Percentiles rank a stretch among this genome's conserved stretches.
Conservation (phyloP, 2,797 vertebrate species). For the Mus spretus region DNA sequence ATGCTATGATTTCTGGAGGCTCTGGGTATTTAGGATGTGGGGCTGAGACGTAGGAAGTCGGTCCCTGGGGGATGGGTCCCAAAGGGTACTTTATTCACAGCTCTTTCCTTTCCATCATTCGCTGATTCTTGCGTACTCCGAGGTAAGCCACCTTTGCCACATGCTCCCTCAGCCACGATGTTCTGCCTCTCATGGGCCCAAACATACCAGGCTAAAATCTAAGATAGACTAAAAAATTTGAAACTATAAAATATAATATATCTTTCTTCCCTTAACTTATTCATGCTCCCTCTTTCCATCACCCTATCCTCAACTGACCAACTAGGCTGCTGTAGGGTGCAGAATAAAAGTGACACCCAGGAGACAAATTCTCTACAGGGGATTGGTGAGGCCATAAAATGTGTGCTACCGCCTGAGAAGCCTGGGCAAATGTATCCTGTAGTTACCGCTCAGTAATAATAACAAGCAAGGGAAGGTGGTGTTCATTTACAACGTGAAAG, state of each 20-base stretch:
- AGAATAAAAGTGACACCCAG: neutral
- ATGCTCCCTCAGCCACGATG: neutral
- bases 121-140: neutral
- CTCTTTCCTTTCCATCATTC: neutral
- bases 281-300: neutral
- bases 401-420: accelerated
- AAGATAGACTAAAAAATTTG: neutral
- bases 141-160: neutral
- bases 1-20: neutral
- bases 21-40: neutral
- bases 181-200: neutral
- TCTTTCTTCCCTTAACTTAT: neutral
- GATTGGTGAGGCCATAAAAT: neutral
- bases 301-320: neutral
- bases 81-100: neutral
- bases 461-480: slow-evolving; percentile 12
- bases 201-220: neutral
- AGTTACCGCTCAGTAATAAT: neutral
- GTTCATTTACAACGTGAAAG: slow-evolving; percentile 60
- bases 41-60: neutral
- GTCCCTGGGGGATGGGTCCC: neutral
- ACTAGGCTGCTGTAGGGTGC: neutral
- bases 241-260: no score
- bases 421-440: neutral
- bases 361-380: neutral